A percentile compares a stretch with the other conserved stretches of the same genome.
These are phyloP conservation scores for Frankliniella intonsa DNA, from an alignment of 2,888 invertebrate genomes.

Conservation along the genomic window DNA sequence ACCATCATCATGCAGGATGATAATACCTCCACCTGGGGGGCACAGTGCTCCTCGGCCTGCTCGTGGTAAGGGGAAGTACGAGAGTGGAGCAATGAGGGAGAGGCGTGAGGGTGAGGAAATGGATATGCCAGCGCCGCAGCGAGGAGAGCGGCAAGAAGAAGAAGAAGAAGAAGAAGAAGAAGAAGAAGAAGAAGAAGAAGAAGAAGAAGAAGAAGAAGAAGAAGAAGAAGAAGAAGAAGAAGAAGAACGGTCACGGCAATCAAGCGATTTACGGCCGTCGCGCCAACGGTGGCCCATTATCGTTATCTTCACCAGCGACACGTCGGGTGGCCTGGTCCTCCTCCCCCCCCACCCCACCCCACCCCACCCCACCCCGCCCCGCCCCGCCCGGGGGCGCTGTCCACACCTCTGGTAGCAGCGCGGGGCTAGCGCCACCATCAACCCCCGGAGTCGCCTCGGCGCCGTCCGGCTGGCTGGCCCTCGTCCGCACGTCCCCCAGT, in stretches of 20 bases:
- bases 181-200: background rate
- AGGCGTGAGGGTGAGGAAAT: too few relatives aligned
- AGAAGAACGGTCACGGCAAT: constrained; percentile 18
- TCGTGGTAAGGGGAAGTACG: too few relatives aligned
- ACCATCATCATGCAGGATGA: too few relatives aligned
- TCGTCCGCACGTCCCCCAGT: background rate
- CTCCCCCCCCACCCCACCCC: background rate
- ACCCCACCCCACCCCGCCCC: background rate
- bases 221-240: constrained; percentile 22
- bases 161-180: background rate
- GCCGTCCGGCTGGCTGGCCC: background rate
- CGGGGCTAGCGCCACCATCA: background rate
- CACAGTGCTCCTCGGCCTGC: too few relatives aligned
- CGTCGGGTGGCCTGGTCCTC: constrained; percentile 11
- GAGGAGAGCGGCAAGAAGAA: background rate
- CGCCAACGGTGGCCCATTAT: constrained; percentile 24
- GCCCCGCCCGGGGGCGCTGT: background rate
- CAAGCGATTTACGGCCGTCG: constrained; percentile 22
- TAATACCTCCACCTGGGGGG: too few relatives aligned
- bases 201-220: constrained; percentile 8
- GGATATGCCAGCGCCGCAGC: too few relatives aligned
- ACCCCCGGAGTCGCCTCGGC: background rate
- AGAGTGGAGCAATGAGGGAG: too few relatives aligned
- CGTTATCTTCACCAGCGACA: constrained; percentile 22
- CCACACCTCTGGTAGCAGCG: constrained; percentile 7